Evolutionary conservation across 2,888 invertebrate species (phyloP), one percentile per base, ranked within the genome.

Genomic region (Slavum lentiscoides): DNA sequence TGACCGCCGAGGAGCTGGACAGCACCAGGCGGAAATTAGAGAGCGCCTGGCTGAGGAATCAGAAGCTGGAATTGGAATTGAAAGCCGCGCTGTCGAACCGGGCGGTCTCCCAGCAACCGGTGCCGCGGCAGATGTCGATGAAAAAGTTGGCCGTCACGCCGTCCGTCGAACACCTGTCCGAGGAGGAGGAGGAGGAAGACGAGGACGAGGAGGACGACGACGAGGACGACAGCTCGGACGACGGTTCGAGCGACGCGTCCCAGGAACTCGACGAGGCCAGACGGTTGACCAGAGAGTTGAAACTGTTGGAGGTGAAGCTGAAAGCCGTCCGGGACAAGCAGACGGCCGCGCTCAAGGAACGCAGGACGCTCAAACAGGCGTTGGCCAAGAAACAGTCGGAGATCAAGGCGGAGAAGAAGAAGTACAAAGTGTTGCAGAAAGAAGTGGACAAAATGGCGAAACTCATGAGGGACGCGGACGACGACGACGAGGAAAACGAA

Each of bases 391-490:
- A 94, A 86, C 94, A 94, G 84, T 89, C 90, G 13, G 89, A 92
- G 75, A 89, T 94, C 76, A 92, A 91, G 84, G 92, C 92, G 62
- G 95, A 94, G 85, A 93, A 93, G 85, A 92, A 92, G 85, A 94
- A 93, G 87, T 94, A 92, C 87, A 94, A 92, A 85, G 91, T 91
- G 84, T 87, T 95, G 64, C 94, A 95, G 86, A 94, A 94, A 84
- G 95, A 95, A 88, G 94, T 94, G 15, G 94, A 94, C 85, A 95
- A 95, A 87, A 95, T 95, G 94, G 94, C 94, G 0, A 92, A 92
- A 21, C 89, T 94, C 85, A 92, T 95, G 92, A 94, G 92, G 84
- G 93, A 93, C 84, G 91, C 90, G 3, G 92, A 91, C 0, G 92
- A 91, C 9, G 92, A 92, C 2, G 91, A 91, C 0, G 91, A 91